Evolutionary conservation across 2,888 invertebrate genomes (phyloP), one percentile per base, ranked within the genome.

Genomic region (Tetragnatha montana): DNA sequence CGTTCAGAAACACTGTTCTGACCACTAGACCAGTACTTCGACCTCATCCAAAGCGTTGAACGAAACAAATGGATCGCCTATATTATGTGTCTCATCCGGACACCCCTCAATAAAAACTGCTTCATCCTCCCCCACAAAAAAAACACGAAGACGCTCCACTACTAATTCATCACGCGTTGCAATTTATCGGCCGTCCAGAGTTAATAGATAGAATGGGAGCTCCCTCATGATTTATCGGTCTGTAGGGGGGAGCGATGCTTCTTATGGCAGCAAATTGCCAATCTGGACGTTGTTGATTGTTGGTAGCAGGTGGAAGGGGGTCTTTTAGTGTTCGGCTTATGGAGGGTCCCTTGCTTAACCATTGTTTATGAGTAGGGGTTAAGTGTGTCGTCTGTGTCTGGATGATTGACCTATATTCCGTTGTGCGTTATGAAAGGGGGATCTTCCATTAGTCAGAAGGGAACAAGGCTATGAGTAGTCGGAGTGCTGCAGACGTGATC

Each of bases 191-290:
- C 22, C n/a, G 51, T 51, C 19, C 51, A 51, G 73, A 68, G 83
- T 83, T 83, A 83, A 83, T 83, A 75, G 75, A 22, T 75, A 68
- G n/a, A 51, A 73, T 74, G 82, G 50, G 19, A 70, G 50, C 60
- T 8, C 60, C 78, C 47, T 8, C 12, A 49, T 51, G 51, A 78
- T 78, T 78, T 81, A 60, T 78, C 21, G 69, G 47, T 12, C 69
- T 81, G 35, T 10, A 10, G 47, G 1, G 8, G 47, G 50, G 14
- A 10, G 35, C 19, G 21, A 79, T 51, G 14, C 68, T 22, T 79
- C 78, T 49, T 14, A n/a, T 35, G 49, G 70, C 49, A 19, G 80
- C 70, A 81, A 81, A 81, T 81, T 70, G 69, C 17, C 8, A 51
- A 60, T 22, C 60, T 17, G 21, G 78, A 71, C 6, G 8, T 3